These are phyloP conservation scores for Callosobruchus maculatus DNA, from an alignment of 2,888 invertebrate genomes.

Conservation along the genomic window DNA sequence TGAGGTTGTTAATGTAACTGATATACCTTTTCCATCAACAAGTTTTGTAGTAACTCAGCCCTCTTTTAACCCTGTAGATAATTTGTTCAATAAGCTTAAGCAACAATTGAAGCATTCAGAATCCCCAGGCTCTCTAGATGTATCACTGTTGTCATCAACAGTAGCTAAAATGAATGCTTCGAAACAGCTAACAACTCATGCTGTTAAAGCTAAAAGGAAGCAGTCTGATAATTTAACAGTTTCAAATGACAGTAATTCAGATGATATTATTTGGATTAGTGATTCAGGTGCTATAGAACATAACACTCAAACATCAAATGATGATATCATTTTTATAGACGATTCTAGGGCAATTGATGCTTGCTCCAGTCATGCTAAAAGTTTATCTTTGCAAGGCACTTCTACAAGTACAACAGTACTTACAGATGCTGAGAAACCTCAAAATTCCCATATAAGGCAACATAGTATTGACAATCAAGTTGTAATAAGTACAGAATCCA, in stretches of 20 bases:
- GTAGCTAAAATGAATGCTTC: background rate
- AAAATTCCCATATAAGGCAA: background rate
- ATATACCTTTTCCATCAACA: slow-evolving; percentile 5
- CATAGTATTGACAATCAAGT: background rate
- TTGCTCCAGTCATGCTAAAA: slow-evolving; percentile 1
- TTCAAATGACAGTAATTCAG: background rate
- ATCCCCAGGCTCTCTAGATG: background rate
- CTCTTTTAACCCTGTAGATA: slow-evolving; percentile 22
- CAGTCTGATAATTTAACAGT: background rate
- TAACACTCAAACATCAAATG: background rate
- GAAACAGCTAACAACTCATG: background rate
- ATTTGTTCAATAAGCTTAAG: slow-evolving; percentile 23
- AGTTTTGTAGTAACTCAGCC: slow-evolving; percentile 7
- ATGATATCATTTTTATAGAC: slow-evolving; percentile 11
- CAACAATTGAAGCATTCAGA: slow-evolving; percentile 5
- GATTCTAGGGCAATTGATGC: background rate
- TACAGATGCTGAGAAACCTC: background rate
- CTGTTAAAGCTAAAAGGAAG: background rate
- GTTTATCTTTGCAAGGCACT: background rate
- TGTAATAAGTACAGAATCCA: background rate
- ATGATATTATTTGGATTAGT: slow-evolving; percentile 6
- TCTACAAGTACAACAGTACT: background rate
- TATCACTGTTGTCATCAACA: background rate
- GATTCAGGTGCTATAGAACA: background rate
- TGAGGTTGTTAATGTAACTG: background rate